Conservation (phyloP, 2,888 invertebrate genomes). For the Zele albiditarsus region DNA sequence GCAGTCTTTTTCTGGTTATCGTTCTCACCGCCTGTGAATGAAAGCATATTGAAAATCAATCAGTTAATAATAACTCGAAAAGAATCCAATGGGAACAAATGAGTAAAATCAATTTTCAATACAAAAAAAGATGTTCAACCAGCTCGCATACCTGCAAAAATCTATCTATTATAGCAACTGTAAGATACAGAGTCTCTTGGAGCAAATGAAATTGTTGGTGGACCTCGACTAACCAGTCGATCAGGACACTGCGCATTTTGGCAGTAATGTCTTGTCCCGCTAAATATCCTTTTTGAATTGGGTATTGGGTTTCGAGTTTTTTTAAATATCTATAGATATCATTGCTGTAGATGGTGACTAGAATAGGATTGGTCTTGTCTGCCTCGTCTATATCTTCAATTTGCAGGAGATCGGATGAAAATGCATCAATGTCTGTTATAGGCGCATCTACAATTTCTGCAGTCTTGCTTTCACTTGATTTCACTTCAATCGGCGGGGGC, state of each 20-base stretch:
- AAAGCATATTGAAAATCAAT: conserved; percentile 6
- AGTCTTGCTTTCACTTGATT: conserved; percentile 35
- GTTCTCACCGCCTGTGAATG: conserved; percentile 76
- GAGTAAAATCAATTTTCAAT: neutral
- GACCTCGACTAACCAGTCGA: conserved; percentile 96
- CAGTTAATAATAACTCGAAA: neutral
- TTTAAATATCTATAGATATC: conserved; percentile 92
- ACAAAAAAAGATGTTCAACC: neutral
- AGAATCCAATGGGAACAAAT: neutral
- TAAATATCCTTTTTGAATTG: conserved; percentile 80
- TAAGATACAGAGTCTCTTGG: conserved; percentile 92
- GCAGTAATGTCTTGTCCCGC: conserved; percentile 82
- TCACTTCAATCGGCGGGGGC: conserved; percentile 28
- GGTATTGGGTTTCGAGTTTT: conserved; percentile 81
- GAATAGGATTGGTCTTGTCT: conserved; percentile 83
- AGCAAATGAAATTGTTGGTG: conserved; percentile 88
- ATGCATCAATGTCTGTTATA: conserved; percentile 56
- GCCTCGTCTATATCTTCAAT: conserved; percentile 85
- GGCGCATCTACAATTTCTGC: conserved; percentile 13
- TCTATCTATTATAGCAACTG: conserved; percentile 91
- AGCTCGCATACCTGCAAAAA: conserved; percentile 82
- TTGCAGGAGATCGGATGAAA: conserved; percentile 63
- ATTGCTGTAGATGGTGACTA: conserved; percentile 89
- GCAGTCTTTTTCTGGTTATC: conserved; percentile 82
- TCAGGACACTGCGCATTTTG: conserved; percentile 90